Percentiles rank a stretch among this genome's conserved stretches.
Evolutionary conservation across 2,797 vertebrate genomes (phyloP).

Genomic region (Australoheros facetus): DNA sequence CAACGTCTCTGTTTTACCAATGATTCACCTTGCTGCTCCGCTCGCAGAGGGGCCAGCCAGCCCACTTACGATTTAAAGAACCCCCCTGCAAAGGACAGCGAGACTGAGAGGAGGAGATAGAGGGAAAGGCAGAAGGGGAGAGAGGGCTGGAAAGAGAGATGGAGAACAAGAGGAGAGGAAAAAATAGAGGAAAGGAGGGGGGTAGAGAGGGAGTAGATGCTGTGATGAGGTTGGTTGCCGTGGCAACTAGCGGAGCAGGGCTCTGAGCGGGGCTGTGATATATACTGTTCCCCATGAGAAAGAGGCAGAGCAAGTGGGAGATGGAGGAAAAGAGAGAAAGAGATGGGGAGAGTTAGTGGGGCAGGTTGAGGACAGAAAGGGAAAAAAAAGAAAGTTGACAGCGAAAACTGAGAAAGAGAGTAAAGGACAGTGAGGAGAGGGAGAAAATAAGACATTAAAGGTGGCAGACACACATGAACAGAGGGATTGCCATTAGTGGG

Average conservation of each 20-base stretch:
- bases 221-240: conserved; percentile 77
- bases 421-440: conserved; percentile 7
- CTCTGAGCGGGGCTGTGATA: conserved; percentile 69
- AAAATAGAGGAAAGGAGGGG: background rate
- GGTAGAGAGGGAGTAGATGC: conserved; percentile 33
- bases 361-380: conserved; percentile 32
- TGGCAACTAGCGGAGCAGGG: conserved; percentile 77
- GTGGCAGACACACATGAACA: conserved; percentile 41
- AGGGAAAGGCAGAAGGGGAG: background rate
- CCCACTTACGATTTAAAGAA: conserved; percentile 48
- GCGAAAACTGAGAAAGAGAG: background rate
- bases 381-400: conserved; percentile 27
- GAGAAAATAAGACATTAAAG: conserved; percentile 57
- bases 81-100: background rate
- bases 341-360: conserved; percentile 51
- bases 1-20: conserved; percentile 23
- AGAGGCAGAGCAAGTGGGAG: conserved; percentile 50
- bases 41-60: conserved; percentile 18
- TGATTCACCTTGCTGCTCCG: conserved; percentile 39
- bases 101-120: background rate
- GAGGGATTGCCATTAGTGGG: conserved; percentile 51
- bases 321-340: conserved; percentile 37
- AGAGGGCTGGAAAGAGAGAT: background rate
- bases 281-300: conserved; percentile 75
- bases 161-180: conserved; percentile 12